Conservation (phyloP, 2,888 invertebrate species). For the Danaus chrysippus region DNA sequence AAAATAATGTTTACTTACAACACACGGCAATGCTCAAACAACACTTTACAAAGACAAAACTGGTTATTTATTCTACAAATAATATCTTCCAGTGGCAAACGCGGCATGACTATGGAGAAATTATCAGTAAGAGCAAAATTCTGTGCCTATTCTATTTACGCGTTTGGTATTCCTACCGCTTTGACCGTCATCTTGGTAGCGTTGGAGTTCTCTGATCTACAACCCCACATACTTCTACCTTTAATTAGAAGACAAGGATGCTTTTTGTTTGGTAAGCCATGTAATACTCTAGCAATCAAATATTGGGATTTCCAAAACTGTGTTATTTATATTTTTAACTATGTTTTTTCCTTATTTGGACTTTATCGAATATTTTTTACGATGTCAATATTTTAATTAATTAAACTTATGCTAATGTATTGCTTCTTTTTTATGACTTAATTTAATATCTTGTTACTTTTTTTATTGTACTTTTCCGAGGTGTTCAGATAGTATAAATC, state of each 20-base stretch:
- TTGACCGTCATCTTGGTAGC: constrained; percentile 52
- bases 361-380: too few species aligned
- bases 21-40: too few species aligned
- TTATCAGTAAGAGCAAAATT: constrained; percentile 50
- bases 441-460: too few species aligned
- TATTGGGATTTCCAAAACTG: neutral
- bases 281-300: neutral
- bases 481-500: too few species aligned
- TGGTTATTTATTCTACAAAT: neutral
- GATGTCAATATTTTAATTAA: too few species aligned
- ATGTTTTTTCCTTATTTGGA: too few species aligned
- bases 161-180: constrained; percentile 57
- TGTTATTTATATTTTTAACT: too few species aligned
- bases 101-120: constrained; percentile 49
- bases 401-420: too few species aligned
- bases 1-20: neutral
- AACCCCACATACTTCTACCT: constrained; percentile 48
- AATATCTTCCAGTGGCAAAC: constrained; percentile 55
- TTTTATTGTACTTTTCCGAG: too few species aligned
- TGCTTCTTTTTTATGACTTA: too few species aligned
- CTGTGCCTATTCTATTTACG: constrained; percentile 56
- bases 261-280: constrained; percentile 55
- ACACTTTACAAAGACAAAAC: too few species aligned
- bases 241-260: constrained; percentile 54
- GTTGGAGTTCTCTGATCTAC: constrained; percentile 59